Base-by-base conservation (phyloP, 2,888 invertebrate species). In the Pyralis farinalis region DNA sequence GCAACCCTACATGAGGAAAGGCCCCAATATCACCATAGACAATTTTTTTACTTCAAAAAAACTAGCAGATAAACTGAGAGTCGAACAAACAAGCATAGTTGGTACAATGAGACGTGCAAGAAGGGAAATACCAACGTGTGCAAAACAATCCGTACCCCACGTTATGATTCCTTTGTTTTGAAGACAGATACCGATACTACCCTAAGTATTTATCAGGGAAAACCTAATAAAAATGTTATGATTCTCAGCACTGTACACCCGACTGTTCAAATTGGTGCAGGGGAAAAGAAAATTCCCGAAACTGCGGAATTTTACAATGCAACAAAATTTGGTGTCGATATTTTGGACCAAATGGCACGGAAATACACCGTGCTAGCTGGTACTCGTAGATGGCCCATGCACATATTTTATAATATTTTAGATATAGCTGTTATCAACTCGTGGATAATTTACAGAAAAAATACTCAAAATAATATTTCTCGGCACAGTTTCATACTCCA, bases 341-440 rank as follows among this genome's bases (percentile, higher is more conserved):
- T 37, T 32, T 2, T 16, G 4, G 32, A 42, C 11, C 36, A 31
- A 32, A 36, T 41, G 41, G 41, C 36, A 3, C 29, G 27, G 16
- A 36, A 42, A 34, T 34, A 37, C 12, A 42, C 32, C n/a, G 33
- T 33, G 27, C 32, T 37, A 33, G 33, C 42, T 16, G 37, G 31
- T 22, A 37, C 37, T 3, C 12, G 33, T 31, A 36, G 27, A 37
- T 37, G 37, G 36, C 42, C 42, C 27, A 32, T 42, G 30, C 37
- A 42, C 32, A 32, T 37, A 22, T 42, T 42, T 33, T 37, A 32
- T 32, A 37, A 31, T 33, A 32, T 42, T 12, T 31, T 41, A 31
- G 31, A 35, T 25, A 27, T 35, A 8, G 35, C 41, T 35, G 36
- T 21, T 38, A 41, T 36, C 25, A 41, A 41, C 35, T 30, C 41